A percentile compares a stretch with the other conserved stretches of the same genome.
Conservation (phyloP, 2,888 invertebrate species). For the Syrista parreyssii region DNA sequence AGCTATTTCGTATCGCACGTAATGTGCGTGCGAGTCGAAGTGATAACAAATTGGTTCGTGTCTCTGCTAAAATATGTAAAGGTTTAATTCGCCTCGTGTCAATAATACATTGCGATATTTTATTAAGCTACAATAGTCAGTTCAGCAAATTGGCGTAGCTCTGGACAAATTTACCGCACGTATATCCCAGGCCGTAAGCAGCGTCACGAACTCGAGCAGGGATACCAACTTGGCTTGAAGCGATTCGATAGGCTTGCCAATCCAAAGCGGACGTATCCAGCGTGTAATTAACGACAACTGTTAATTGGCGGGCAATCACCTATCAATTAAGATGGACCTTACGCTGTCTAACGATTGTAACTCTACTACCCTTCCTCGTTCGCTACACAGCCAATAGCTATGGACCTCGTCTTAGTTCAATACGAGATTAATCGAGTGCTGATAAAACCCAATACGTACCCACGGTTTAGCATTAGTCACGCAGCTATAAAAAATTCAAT, state of each 20-base stretch:
- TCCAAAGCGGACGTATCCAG: not conserved
- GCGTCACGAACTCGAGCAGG: not conserved
- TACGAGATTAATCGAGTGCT: not conserved
- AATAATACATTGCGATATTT: not conserved
- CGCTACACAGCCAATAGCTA: not conserved
- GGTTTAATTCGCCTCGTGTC: not conserved
- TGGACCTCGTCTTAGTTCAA: not conserved
- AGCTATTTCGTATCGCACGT: not conserved
- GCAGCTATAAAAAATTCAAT: too few relatives aligned
- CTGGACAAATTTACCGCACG: too few relatives aligned
- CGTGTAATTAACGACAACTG: not conserved
- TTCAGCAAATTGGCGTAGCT: too few relatives aligned
- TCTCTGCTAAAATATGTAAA: not conserved
- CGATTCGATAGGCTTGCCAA: not conserved
- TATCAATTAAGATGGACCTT: not conserved
- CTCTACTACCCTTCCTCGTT: not conserved
- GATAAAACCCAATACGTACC: too few relatives aligned
- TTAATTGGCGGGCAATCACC: not conserved
- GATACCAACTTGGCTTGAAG: not conserved
- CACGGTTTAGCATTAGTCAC: too few relatives aligned
- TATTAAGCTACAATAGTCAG: too few relatives aligned
- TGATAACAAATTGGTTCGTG: not conserved
- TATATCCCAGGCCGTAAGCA: too few relatives aligned
- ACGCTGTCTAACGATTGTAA: not conserved
- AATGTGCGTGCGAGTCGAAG: not conserved